Percentiles rank a stretch among this genome's conserved stretches.
These are phyloP conservation scores for Leptinotarsa peninsularis DNA, from an alignment of 2,888 invertebrate genomes.

Conservation along the genomic window DNA sequence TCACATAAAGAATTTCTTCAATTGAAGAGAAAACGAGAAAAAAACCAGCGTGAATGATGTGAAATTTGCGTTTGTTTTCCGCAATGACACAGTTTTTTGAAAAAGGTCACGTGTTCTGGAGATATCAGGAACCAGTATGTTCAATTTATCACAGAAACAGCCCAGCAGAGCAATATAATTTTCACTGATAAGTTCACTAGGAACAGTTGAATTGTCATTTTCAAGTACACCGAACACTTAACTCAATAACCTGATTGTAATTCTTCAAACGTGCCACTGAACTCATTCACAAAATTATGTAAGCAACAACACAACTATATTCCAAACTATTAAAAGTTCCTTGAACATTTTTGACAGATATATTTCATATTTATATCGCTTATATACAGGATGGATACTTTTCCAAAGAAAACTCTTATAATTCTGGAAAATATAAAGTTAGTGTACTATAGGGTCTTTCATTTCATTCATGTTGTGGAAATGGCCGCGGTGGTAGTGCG, in stretches of 20 bases:
- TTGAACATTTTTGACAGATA: conserved; percentile 6
- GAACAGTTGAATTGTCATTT: not conserved
- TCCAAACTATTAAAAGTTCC: not conserved
- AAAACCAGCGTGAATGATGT: too few relatives aligned
- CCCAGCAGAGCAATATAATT: too few relatives aligned
- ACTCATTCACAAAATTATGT: not conserved
- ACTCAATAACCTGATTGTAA: not conserved
- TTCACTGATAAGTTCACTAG: not conserved
- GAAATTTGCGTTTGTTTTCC: too few relatives aligned
- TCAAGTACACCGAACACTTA: not conserved
- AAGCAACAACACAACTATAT: not conserved
- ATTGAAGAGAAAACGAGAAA: not conserved
- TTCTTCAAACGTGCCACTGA: conserved; percentile 6
- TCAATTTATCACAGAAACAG: too few relatives aligned
- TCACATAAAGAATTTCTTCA: not conserved
- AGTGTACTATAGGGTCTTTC: too few relatives aligned
- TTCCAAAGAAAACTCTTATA: not conserved
- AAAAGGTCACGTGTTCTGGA: too few relatives aligned
- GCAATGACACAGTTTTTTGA: too few relatives aligned
- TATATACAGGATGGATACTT: not conserved
- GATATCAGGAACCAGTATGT: too few relatives aligned
- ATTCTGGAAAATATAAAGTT: too few relatives aligned
- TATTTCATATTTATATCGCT: not conserved
- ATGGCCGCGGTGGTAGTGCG: too few relatives aligned
- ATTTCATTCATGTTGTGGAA: too few relatives aligned